These are phyloP conservation scores for Blennius ocellaris DNA, from an alignment of 2,113 vertebrate genomes.

Conservation along the genomic window DNA sequence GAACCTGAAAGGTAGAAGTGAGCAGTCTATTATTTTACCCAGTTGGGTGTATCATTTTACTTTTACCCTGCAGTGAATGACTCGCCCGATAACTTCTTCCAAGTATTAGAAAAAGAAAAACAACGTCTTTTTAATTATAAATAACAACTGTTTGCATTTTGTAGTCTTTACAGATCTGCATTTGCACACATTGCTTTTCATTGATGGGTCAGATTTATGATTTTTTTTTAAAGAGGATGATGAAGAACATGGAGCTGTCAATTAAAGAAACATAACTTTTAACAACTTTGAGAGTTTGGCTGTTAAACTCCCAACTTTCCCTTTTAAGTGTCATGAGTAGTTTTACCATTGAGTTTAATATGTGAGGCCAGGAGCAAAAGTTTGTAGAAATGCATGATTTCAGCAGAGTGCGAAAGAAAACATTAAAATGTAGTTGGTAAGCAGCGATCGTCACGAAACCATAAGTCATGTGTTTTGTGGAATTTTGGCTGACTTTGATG, in stretches of 20 bases:
- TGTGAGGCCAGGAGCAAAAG: constrained; percentile 26
- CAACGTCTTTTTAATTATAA: constrained; percentile 13
- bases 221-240: constrained; percentile 6
- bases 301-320: neutral
- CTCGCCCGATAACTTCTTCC: constrained; percentile 1
- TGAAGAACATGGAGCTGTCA: neutral
- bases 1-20: neutral
- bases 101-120: constrained; percentile 1
- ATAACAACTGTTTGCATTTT: neutral
- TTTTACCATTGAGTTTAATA: constrained; percentile 24
- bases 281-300: neutral
- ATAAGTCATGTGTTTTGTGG: neutral
- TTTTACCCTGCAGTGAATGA: constrained; percentile 3
- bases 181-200: too few relatives aligned
- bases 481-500: constrained; percentile 34
- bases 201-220: too few relatives aligned
- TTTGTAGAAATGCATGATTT: constrained; percentile 14
- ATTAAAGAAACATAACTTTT: neutral
- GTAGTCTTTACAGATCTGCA: too few relatives aligned
- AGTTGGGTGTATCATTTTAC: constrained; percentile 12
- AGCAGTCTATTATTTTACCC: constrained; percentile 40
- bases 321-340: constrained; percentile 25
- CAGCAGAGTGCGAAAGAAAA: neutral
- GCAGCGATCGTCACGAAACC: neutral
- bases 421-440: constrained; percentile 15